Conservation (phyloP, 2,113 vertebrate species). For the Mormoops blainvillei region DNA sequence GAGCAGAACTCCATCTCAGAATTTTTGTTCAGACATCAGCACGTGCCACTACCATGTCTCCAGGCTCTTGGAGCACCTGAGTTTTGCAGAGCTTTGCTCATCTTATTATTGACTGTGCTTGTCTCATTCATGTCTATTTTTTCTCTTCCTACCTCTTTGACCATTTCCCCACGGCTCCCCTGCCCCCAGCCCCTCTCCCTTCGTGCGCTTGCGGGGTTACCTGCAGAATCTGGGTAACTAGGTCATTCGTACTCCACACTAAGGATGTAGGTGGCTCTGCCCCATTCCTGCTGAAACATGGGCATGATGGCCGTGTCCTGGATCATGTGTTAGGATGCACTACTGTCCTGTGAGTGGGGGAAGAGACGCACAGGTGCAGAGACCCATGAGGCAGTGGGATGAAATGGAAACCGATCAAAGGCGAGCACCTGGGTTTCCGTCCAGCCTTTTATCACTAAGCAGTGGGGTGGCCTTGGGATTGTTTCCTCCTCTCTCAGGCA, state of each 20-base stretch:
- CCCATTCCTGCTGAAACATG: fast-evolving
- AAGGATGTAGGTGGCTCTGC: not conserved
- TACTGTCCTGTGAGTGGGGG: fast-evolving
- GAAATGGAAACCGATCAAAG: not conserved
- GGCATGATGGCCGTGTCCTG: not conserved
- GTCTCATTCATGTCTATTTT: not conserved
- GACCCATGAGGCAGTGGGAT: no score
- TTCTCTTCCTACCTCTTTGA: not conserved
- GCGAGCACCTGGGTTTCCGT: not conserved
- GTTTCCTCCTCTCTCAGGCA: not conserved
- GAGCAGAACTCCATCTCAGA: not conserved
- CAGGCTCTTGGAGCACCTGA: not conserved
- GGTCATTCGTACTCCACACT: fast-evolving
- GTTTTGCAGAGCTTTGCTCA: not conserved
- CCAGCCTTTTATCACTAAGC: not conserved
- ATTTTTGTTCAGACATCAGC: not conserved
- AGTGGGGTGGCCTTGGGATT: not conserved
- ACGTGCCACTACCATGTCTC: not conserved
- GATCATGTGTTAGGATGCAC: not conserved
- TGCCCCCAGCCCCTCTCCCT: not conserved
- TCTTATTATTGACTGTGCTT: not conserved
- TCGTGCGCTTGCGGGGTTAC: fast-evolving
- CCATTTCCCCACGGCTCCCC: fast-evolving
- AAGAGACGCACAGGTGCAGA: not conserved
- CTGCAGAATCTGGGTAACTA: not conserved